Base-by-base conservation (phyloP, 2,797 vertebrate species). In the Meriones psammophilus region DNA sequence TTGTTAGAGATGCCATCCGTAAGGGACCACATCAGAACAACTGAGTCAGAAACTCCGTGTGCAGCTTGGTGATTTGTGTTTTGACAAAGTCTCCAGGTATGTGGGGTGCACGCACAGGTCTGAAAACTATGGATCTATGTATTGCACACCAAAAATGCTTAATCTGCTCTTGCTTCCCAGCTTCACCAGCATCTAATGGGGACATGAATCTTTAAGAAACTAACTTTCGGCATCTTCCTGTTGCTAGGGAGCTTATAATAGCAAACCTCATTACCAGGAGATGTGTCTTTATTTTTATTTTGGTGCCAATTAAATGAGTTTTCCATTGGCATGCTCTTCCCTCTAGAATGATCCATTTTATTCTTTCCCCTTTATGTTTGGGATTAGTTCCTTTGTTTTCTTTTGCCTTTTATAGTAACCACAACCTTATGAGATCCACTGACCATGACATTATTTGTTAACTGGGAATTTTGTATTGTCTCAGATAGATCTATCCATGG, bases 181-280 rank as follows among this genome's bases (percentile, higher is more conserved):
- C 8, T 87, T 56, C 17, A n/a, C 81, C 66, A 36, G 8, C 28
- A 39, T 89, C 84, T 92, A 90, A 76, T 33, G 30, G 54, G 54
- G 30, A 87, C 24, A 78, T 15, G 81, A 90, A 64, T 76, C 68
- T 93, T 92, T 68, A 71, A 90, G 64, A 91, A 93, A 88, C 24
- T 10, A 80, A 94, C 60, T 92, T 76, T 93, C 24, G 50, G 50
- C 2, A 1, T 95, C 56, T 73, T 87, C 71, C 69, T 66, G 28
- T 96, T 92, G 81, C 94, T 92, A 89, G 30, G 91, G 46, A 96
- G 58, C 42, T 94, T 91, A 88, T 79, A 86, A 84, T 95, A 95
- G 60, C 81, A 94, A 77, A 76, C 69, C 89, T 93, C 22, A 15
- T 84, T 93, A 77, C 89, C 74, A n/a, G 39, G 66, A 91, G 56